Base-by-base conservation (phyloP, 23 tunicate genomes). In the Pegea sp. region DNA sequence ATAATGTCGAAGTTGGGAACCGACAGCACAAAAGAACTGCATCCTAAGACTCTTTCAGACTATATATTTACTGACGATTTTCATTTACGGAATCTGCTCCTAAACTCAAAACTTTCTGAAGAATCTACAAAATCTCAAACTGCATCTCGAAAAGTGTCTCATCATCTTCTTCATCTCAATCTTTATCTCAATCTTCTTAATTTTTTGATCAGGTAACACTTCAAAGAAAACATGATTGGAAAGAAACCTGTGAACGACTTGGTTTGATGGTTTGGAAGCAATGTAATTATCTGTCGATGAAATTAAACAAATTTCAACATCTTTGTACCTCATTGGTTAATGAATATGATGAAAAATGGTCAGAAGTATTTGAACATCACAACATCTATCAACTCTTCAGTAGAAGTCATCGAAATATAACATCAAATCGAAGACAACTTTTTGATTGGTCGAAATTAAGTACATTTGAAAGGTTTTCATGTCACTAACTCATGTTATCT, bases 221-320 rank as follows among this genome's bases (percentile, higher is more conserved):
- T n/a, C n/a, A n/a, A n/a, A n/a, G n/a, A n/a, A n/a, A n/a, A n/a
- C n/a, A n/a, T n/a, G n/a, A n/a, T n/a, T n/a, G n/a, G n/a, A n/a
- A n/a, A n/a, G n/a, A n/a, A n/a, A n/a, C n/a, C n/a, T n/a, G n/a
- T n/a, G n/a, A n/a, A n/a, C n/a, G n/a, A n/a, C n/a, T n/a, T n/a
- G n/a, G n/a, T n/a, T n/a, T n/a, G n/a, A n/a, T n/a, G 4, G 18
- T 61, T 28, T 84, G 81, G 84, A 60, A 64, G 43, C 95, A 84
- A 52, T 73, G 95, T 53, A 72, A 67, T 54, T 84, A 84, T 54
- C n/a, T 74, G 24, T 54, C 71, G 28, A 64, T 63, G 66, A 84
- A 74, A 42, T 43, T 73, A 29, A 31, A 58, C 20, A 54, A 59
- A 16, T 80, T 71, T 46, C 29, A 61, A n/a, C 23, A 34, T 3